Evolutionary conservation across 23 tunicate genomes (phyloP).

Genomic region (Halocynthia roretzi): DNA sequence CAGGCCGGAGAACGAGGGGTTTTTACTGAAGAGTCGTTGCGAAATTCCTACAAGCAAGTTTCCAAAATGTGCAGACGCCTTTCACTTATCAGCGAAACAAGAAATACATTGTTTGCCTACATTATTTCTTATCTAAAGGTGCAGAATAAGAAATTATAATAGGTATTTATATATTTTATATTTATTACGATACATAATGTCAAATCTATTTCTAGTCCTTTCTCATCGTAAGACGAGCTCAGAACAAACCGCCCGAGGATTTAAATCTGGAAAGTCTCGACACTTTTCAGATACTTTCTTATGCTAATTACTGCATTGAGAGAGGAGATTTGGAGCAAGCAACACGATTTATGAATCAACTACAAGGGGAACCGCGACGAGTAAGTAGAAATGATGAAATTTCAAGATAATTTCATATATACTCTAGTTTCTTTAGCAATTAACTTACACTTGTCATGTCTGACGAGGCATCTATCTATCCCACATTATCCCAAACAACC

Average conservation of each 20-base stretch:
- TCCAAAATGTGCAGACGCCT: constrained; percentile 51
- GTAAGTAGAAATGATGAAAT: constrained; percentile 14
- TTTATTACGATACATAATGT: too few species aligned
- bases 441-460: too few species aligned
- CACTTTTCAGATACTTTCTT: constrained; percentile 53
- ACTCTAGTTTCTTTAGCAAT: neutral
- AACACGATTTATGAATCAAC: constrained; percentile 77
- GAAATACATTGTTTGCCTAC: constrained; percentile 56
- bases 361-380: constrained; percentile 74
- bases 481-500: too few species aligned
- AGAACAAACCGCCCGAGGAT: constrained; percentile 50
- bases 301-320: constrained; percentile 78
- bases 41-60: constrained; percentile 26
- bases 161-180: too few species aligned
- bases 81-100: constrained; percentile 61
- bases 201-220: constrained; percentile 28
- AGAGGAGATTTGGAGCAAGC: constrained; percentile 86
- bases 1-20: constrained; percentile 67
- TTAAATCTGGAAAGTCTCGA: constrained; percentile 37
- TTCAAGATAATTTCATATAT: neutral
- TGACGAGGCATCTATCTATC: too few species aligned
- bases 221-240: constrained; percentile 37
- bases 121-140: constrained; percentile 73
- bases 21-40: constrained; percentile 60
- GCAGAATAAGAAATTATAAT: too few species aligned